phyloP scores from a whole-genome alignment of 2,888 invertebrate genomes.

The Crossocerus cetratus region DNA sequence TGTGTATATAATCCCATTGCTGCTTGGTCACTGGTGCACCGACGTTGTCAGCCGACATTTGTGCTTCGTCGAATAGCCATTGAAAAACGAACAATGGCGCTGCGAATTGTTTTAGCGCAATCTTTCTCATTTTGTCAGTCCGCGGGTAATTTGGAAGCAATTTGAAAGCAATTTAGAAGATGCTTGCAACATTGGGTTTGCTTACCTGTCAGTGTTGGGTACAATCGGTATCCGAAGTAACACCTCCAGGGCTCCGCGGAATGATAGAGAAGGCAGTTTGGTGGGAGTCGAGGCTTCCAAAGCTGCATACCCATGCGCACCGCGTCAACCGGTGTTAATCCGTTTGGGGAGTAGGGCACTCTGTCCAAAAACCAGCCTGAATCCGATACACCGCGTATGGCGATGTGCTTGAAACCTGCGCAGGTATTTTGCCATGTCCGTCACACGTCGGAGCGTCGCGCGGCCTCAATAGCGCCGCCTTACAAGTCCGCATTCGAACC shows the following conservation, averaged over 20 bases:
- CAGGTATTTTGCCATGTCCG: neutral
- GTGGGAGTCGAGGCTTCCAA: constrained; percentile 90
- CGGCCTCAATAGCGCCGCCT: too few relatives aligned
- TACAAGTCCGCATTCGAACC: too few relatives aligned
- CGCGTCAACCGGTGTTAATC: constrained; percentile 81
- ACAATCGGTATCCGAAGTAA: constrained; percentile 93
- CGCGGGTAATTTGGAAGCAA: too few relatives aligned
- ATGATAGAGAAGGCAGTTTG: constrained; percentile 85
- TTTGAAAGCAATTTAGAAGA: neutral
- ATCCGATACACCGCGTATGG: constrained; percentile 91
- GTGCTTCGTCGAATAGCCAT: constrained; percentile 96
- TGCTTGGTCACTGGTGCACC: constrained; percentile 91
- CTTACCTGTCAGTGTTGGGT: constrained; percentile 89
- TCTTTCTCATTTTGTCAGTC: neutral
- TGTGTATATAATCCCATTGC: constrained; percentile 96
- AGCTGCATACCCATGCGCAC: constrained; percentile 87
- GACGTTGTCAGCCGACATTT: constrained; percentile 94
- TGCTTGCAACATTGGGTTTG: too few relatives aligned
- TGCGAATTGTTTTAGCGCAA: constrained; percentile 66
- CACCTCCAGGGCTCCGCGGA: constrained; percentile 91
- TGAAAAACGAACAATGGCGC: constrained; percentile 96
- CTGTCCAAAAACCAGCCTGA: constrained; percentile 97
- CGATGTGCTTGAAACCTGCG: constrained; percentile 78
- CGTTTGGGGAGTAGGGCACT: constrained; percentile 84
- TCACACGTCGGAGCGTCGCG: too few relatives aligned